Evolutionary conservation across 2,888 invertebrate species (phyloP), one percentile per base, ranked within the genome.

Genomic region (Amphipyra berbera): DNA sequence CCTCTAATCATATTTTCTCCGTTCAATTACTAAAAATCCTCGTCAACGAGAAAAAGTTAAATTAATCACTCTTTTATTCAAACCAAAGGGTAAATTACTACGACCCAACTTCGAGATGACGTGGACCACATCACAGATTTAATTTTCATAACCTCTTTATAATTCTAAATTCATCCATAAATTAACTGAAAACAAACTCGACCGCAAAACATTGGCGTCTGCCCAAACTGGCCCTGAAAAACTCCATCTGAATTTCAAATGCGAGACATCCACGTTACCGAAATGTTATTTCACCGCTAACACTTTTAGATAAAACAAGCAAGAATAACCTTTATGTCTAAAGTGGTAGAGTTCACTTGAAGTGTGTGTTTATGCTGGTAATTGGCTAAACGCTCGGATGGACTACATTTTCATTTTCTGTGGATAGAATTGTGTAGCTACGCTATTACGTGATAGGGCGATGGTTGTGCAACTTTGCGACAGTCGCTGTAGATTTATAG

Each of bases 131-230:
- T 66, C 48, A 70, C 54, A 68, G 60, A 74, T 77, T 72, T 70
- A 75, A 79, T 80, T 79, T 79, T 79, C 78, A 78, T 79, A 75
- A 77, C 72, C 78, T 74, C 68, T 72, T 78, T 70, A 75, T 72
- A 72, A 79, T 74, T 79, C 75, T 77, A 78, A 77, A 78, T 79
- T 80, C 75, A 84, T 89, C 85, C 87, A 84, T 86, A 88, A 90
- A 90, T 90, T 90, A 91, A 90, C 87, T 87, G 82, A 88, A 90
- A 90, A 89, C 87, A 88, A 87, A 86, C 87, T 86, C 79, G 77
- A 82, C 84, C 84, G 78, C 83, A 81, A 81, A 84, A 85, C 82
- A 84, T 87, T 92, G 91, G 92, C 91, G 73, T 74, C 62, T 70
- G 65, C 83, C 88, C 88, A 88, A 86, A 80, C 78, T 83, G 82